phyloP scores from a whole-genome alignment of 2,888 invertebrate genomes.

The Lissonota sp. region DNA sequence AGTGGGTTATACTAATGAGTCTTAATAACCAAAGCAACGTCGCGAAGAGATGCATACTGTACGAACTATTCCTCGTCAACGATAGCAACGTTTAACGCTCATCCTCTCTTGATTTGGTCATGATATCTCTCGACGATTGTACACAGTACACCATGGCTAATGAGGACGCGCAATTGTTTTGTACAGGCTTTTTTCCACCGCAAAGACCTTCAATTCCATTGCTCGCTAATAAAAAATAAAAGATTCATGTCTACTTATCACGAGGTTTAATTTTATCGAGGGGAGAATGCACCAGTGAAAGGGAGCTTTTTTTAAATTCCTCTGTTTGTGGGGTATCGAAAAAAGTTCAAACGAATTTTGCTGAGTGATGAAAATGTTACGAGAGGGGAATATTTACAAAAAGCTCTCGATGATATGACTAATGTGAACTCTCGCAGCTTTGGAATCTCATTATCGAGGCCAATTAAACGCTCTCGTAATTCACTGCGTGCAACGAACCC shows the following conservation, averaged over 20 bases:
- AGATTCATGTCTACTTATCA: background rate
- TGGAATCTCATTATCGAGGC: conserved; percentile 55
- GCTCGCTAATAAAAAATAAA: background rate
- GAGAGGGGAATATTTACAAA: conserved; percentile 5
- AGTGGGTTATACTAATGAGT: conserved; percentile 60
- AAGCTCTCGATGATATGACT: conserved; percentile 45
- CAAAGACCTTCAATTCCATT: no score
- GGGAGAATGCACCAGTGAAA: background rate
- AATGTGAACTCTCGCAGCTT: conserved; percentile 37
- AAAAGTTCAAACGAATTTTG: conserved; percentile 12
- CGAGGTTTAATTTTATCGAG: background rate
- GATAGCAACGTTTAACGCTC: no score
- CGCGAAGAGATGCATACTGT: conserved; percentile 4
- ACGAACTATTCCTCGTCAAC: no score
- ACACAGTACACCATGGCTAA: no score
- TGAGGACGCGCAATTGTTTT: no score
- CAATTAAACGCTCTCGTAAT: conserved; percentile 62
- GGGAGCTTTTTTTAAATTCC: background rate
- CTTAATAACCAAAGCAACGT: conserved; percentile 55
- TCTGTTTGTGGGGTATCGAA: background rate
- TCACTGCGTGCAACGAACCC: conserved; percentile 56
- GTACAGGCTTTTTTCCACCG: no score
- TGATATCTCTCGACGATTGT: no score
- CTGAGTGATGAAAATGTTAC: no score
- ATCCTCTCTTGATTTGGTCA: no score